These are phyloP conservation scores for Triplophysa yarkandensis DNA, from an alignment of 2,797 vertebrate species.

Conservation along the genomic window DNA sequence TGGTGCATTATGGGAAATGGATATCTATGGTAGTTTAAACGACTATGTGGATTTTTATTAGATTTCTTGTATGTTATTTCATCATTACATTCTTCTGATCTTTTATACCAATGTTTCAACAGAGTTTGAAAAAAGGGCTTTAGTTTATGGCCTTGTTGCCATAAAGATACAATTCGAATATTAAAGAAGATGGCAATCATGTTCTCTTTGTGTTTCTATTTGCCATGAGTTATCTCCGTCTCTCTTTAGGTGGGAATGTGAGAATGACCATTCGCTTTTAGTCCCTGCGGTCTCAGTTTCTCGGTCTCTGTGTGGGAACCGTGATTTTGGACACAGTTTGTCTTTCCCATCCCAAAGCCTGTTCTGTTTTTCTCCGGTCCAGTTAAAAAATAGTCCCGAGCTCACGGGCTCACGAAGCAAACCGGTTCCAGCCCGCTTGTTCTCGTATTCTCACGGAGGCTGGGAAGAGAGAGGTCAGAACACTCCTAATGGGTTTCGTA, in stretches of 20 bases:
- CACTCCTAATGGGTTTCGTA: slow-evolving; percentile 74
- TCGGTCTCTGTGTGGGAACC: slow-evolving; percentile 80
- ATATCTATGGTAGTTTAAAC: slow-evolving; percentile 12
- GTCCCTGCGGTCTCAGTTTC: slow-evolving; percentile 74
- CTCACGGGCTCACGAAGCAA: slow-evolving; percentile 70
- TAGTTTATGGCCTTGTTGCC: not conserved
- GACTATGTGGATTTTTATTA: too few relatives aligned
- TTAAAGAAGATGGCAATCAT: not conserved
- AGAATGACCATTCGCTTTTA: slow-evolving; percentile 69
- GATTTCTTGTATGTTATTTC: too few relatives aligned
- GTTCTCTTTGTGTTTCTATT: too few relatives aligned
- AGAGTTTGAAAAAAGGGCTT: not conserved
- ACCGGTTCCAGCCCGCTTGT: slow-evolving; percentile 67
- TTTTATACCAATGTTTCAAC: not conserved
- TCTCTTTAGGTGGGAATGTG: slow-evolving; percentile 44
- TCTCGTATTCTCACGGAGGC: slow-evolving; percentile 71
- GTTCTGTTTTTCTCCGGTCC: slow-evolving; percentile 52
- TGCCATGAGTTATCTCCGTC: slow-evolving; percentile 19
- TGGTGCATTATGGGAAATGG: slow-evolving; percentile 75
- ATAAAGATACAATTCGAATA: not conserved
- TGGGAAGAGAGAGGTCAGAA: slow-evolving; percentile 69
- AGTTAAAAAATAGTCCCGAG: slow-evolving; percentile 77
- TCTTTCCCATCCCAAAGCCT: slow-evolving; percentile 75
- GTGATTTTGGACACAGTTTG: slow-evolving; percentile 74
- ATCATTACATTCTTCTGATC: too few relatives aligned